Evolutionary conservation across 2,888 invertebrate genomes (phyloP).

Genomic region (Lamellibrachia columna): DNA sequence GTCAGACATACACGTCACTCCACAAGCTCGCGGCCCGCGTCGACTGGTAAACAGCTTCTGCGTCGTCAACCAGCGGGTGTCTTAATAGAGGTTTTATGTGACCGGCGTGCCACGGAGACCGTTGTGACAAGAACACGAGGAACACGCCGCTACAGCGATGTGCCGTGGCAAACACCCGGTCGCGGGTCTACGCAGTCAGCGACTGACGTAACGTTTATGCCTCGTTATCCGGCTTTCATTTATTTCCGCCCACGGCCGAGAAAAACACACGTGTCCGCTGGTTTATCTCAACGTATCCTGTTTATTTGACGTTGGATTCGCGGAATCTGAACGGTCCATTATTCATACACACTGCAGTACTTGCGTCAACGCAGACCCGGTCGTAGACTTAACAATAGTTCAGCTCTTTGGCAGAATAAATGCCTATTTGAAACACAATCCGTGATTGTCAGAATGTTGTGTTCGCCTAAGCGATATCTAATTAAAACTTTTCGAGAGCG

Average conservation of each 20-base stretch:
- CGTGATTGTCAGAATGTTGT: neutral
- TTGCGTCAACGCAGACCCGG: neutral
- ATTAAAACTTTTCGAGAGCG: neutral
- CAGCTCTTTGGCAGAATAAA: neutral
- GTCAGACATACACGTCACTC: neutral
- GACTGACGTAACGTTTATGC: neutral
- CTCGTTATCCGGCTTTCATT: neutral
- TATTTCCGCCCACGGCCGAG: neutral
- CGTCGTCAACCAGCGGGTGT: neutral
- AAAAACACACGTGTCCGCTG: conserved; percentile 1
- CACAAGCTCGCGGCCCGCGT: neutral
- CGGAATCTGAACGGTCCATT: neutral
- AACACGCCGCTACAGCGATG: neutral
- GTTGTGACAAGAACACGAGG: neutral
- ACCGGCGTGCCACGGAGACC: neutral
- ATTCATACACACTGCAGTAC: neutral
- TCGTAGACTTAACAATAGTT: neutral
- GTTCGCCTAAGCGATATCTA: neutral
- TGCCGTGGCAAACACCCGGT: neutral
- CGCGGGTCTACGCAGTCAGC: neutral
- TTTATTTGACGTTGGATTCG: conserved; percentile 4
- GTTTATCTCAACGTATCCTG: conserved; percentile 16
- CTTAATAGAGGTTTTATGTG: neutral
- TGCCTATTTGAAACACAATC: neutral
- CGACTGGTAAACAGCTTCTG: neutral